Conservation (phyloP, 35 echinoderm and acorn worm genomes). For the Apostichopus californicus region DNA sequence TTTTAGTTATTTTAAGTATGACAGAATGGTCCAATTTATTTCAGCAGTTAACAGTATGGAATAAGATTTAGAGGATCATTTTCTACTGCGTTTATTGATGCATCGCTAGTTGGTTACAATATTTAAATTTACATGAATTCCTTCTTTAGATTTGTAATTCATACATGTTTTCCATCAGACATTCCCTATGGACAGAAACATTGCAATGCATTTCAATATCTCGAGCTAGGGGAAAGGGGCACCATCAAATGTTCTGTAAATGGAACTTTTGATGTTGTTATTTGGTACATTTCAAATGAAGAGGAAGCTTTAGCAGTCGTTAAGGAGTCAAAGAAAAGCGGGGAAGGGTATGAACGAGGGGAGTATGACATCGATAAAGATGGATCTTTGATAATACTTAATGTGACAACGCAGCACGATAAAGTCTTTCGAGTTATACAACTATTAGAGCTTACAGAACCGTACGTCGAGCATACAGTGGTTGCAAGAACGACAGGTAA, state of each 20-base stretch:
- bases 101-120: too few relatives aligned
- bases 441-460: neutral
- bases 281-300: neutral
- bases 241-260: neutral
- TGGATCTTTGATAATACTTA: neutral
- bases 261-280: neutral
- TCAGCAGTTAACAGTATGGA: too few relatives aligned
- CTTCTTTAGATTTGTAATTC: too few relatives aligned
- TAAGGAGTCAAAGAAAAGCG: neutral
- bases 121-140: too few relatives aligned
- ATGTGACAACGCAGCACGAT: neutral
- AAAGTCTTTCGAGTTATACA: neutral
- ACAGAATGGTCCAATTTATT: too few relatives aligned
- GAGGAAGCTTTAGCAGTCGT: neutral
- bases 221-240: neutral
- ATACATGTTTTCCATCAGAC: too few relatives aligned
- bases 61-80: too few relatives aligned
- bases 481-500: neutral
- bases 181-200: too few relatives aligned
- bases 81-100: too few relatives aligned
- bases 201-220: neutral
- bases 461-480: neutral
- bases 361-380: neutral
- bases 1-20: too few relatives aligned
- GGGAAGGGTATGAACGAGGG: neutral